Base-by-base conservation (phyloP, 2,888 invertebrate species). In the Acheta domesticus region DNA sequence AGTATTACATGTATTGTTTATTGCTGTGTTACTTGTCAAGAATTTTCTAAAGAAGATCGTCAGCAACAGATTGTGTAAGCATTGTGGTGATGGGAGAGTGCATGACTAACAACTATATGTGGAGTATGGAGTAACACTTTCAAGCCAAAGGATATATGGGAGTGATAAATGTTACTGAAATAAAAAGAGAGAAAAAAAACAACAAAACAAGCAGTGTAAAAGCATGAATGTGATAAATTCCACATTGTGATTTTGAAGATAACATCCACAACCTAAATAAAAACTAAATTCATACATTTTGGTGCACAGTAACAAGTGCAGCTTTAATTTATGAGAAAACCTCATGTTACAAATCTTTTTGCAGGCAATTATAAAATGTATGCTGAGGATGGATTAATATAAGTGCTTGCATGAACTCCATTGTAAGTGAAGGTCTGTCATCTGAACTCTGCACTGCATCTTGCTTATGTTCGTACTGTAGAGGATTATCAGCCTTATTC, bases 11-110 rank as follows among this genome's bases (percentile, higher is more conserved):
- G 62, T 62, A 62, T 62, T 62, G 62, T 62, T 62, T 62, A 62
- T 62, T 62, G 62, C 62, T 62, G 62, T 62, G 62, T 62, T 62
- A 62, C n/a, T 62, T 62, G 62, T 62, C 62, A 62, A 62, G 62
- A 62, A 62, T 62, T 62, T n/a, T 62, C 62, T 62, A 62, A 14
- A 19, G 62, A 62, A n/a, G 62, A 62, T 19, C n/a, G 62, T 19
- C 36, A 36, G 36, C 36, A 36, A 36, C 36, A 36, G 36, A 36
- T 36, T 36, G 36, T 36, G 36, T 36, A 36, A 36, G 36, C 36
- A 36, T 36, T 36, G 36, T 36, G 36, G 36, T 36, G 36, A 36
- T 36, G 36, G 36, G 36, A 36, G 36, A 19, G 62, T 62, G 62
- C n/a, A 62, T 62, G 62, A n/a, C 62, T 19, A 19, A 62, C 62